A percentile compares a stretch with the other conserved stretches of the same genome.
These are phyloP conservation scores for Netelia virgata DNA, from an alignment of 2,888 invertebrate species.

Conservation along the genomic window DNA sequence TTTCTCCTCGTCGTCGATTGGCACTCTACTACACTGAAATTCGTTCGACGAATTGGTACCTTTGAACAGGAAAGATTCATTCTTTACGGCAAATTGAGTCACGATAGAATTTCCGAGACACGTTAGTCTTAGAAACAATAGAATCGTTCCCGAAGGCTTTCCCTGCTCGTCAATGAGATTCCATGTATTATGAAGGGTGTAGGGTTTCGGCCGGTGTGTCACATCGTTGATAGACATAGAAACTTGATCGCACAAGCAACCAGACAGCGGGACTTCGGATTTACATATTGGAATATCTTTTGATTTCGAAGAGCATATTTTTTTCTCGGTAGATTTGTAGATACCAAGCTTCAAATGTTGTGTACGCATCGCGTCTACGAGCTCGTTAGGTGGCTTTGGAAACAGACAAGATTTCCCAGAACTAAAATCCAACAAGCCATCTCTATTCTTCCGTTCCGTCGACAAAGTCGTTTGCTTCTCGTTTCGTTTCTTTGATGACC, in stretches of 20 bases:
- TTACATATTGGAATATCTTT: conserved; percentile 66
- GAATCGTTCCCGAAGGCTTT: conserved; percentile 77
- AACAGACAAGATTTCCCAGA: conserved; percentile 76
- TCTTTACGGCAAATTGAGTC: conserved; percentile 76
- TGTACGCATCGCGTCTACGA: conserved; percentile 70
- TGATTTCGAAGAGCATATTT: conserved; percentile 42
- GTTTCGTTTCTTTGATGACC: conserved; percentile 51
- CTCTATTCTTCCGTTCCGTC: conserved; percentile 45
- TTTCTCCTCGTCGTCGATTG: conserved; percentile 41
- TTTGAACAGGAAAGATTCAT: conserved; percentile 78
- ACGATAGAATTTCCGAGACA: conserved; percentile 79
- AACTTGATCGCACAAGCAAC: conserved; percentile 74
- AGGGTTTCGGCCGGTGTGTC: conserved; percentile 69
- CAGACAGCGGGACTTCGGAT: conserved; percentile 70
- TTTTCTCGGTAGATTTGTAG: conserved; percentile 54
- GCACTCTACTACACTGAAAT: conserved; percentile 72
- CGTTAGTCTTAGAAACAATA: conserved; percentile 77
- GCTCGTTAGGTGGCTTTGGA: conserved; percentile 69
- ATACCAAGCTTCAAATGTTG: conserved; percentile 69
- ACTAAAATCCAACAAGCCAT: conserved; percentile 68
- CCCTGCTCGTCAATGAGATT: conserved; percentile 72
- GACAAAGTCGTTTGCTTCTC: conserved; percentile 41
- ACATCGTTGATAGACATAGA: conserved; percentile 70
- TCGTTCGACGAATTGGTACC: conserved; percentile 73
- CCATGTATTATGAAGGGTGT: conserved; percentile 73